These are phyloP conservation scores for Cyaniris semiargus DNA, from an alignment of 2,888 invertebrate genomes.

Conservation along the genomic window DNA sequence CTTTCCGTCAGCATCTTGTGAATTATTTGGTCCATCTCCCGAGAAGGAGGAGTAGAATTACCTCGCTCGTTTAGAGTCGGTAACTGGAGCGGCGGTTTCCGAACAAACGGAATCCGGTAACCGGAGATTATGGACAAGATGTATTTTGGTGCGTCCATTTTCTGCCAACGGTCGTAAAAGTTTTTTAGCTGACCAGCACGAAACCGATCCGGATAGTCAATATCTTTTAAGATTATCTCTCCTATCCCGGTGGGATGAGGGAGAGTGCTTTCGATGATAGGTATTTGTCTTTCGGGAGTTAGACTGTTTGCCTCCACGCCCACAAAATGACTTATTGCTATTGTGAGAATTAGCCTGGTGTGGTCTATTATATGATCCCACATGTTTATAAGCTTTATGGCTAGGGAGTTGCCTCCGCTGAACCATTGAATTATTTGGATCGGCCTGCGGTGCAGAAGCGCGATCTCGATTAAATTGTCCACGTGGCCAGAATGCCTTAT, in stretches of 20 bases:
- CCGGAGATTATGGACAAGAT: constrained; percentile 33
- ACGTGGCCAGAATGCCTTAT: not conserved
- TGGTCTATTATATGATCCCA: not conserved
- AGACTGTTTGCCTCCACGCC: not conserved
- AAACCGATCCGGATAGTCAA: constrained; percentile 32
- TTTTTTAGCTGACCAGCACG: constrained; percentile 28
- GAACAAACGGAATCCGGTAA: constrained; percentile 36
- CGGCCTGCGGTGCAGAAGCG: not conserved
- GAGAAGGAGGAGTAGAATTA: constrained; percentile 20
- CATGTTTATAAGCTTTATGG: not conserved
- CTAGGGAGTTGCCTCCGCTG: not conserved
- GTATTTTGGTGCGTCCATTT: constrained; percentile 29
- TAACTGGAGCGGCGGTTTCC: constrained; percentile 31
- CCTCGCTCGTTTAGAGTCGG: constrained; percentile 32
- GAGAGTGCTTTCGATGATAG: constrained; percentile 9
- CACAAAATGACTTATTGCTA: not conserved
- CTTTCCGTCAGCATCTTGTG: constrained; percentile 35
- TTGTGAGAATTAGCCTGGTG: not conserved
- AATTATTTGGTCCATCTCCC: constrained; percentile 28
- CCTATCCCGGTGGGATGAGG: not conserved
- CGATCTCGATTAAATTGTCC: not conserved
- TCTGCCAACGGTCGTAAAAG: constrained; percentile 30
- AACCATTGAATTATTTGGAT: not conserved
- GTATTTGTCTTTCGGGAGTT: constrained; percentile 4
- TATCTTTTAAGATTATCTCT: constrained; percentile 33